Conservation (phyloP, 2,797 vertebrate genomes). For the Emys orbicularis region DNA sequence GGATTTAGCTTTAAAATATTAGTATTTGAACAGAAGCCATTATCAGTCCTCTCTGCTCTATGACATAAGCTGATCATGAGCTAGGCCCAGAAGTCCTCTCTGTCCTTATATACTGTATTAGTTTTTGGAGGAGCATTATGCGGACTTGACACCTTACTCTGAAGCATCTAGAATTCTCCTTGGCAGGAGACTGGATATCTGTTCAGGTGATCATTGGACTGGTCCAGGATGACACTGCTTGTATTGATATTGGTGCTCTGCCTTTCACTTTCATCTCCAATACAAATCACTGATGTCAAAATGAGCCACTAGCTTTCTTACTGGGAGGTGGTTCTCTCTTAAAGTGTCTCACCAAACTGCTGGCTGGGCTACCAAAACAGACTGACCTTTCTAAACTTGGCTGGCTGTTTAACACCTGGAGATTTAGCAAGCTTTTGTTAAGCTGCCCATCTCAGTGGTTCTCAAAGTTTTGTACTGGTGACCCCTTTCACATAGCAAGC, state of each 20-base stretch:
- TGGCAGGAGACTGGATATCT: not conserved
- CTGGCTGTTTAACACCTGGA: not conserved
- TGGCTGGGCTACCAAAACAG: not conserved
- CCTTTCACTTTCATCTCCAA: not conserved
- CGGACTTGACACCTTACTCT: not conserved
- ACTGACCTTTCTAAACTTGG: not conserved
- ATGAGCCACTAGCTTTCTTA: not conserved
- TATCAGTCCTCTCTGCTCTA: not conserved
- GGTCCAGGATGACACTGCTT: not conserved
- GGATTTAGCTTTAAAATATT: not conserved
- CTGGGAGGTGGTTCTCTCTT: not conserved
- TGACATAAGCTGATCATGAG: not conserved
- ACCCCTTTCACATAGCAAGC: too few species aligned
- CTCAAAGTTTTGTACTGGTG: too few species aligned
- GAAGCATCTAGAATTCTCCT: not conserved
- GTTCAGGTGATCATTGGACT: not conserved
- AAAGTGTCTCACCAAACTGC: not conserved
- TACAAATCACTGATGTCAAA: not conserved
- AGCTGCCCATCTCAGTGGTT: not conserved
- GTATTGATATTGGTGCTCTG: not conserved
- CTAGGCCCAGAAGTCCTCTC: not conserved
- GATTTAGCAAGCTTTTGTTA: not conserved
- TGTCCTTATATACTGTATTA: not conserved
- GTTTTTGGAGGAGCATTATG: accelerated
- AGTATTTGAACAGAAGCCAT: not conserved